Base-by-base conservation (phyloP, 2,888 invertebrate genomes). In the Leucozona laternaria region DNA sequence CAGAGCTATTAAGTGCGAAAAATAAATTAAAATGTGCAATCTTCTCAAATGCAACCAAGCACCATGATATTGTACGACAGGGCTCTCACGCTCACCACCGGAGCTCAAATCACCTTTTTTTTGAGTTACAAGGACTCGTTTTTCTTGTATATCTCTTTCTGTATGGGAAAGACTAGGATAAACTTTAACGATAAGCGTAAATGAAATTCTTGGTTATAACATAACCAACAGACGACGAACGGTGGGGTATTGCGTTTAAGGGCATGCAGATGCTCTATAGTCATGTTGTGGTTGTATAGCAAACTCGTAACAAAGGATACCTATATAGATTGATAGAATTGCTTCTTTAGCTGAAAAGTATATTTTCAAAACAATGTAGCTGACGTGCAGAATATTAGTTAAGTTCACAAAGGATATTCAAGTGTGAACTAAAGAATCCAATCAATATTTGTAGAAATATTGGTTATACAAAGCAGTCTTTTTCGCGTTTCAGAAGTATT, bases 1-100 rank as follows among this genome's bases (percentile, higher is more conserved):
- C 58, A 31, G 11, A 15, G 6, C 34, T 37, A 58, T 37, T 58
- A 58, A 34, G 20, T 58, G 37, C 13, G 37, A 58, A 20, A 60
- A 60, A 60, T 60, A 60, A 60, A 60, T 60, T 37, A 37, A 60
- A 15, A 40, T 60, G 60, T 60, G 60, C 60, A 60, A 60, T 60
- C 37, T 37, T 22, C 15, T 40, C 8, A 57, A 57, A 57, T 17
- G 4, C n/a, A 31, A 11, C 31, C 31, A 57, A 31, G 10, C n/a
- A 5, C 2, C 13, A 48, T 20, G 28, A 55, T 55, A 55, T 31
- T 28, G 10, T 55, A n/a, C 2, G 31, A 17, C 10, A 34, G 17
- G 57, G 2, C 17, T 2, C 5, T 6, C 4, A 11, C 17, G 5
- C 5, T 6, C 4, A 11, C 55, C 31, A 15, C 8, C n/a, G 10